Conservation (phyloP, 2,888 invertebrate species). For the Caenorhabditis sp. region DNA sequence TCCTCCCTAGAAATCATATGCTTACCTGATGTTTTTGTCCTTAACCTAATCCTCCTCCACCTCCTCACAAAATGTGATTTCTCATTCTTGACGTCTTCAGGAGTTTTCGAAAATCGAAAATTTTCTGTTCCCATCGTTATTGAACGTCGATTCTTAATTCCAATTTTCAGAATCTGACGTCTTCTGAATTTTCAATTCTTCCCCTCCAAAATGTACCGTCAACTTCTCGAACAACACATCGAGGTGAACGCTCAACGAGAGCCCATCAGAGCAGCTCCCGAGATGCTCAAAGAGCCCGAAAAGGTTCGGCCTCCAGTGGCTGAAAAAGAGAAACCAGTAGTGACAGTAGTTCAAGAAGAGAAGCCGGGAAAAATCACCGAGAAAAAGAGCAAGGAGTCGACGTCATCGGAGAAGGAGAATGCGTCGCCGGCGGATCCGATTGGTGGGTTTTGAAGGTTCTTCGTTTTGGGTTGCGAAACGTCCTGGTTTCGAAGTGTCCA, state of each 20-base stretch:
- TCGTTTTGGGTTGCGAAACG: too few species aligned
- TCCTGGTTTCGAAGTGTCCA: too few species aligned
- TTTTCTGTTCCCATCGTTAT: background rate
- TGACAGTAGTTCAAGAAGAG: background rate
- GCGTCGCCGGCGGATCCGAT: conserved; percentile 38
- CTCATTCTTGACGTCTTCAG: too few species aligned
- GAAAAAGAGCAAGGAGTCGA: background rate
- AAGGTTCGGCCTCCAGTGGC: background rate
- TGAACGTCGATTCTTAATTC: too few species aligned
- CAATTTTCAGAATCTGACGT: background rate
- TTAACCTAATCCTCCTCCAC: too few species aligned
- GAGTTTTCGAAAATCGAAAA: background rate
- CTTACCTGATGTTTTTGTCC: too few species aligned
- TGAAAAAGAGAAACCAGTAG: background rate
- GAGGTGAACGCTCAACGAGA: conserved; percentile 44
- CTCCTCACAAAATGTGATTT: too few species aligned
- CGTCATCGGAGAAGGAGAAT: conserved; percentile 59
- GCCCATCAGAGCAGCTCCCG: background rate
- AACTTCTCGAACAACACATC: conserved; percentile 50
- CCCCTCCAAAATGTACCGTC: conserved; percentile 39
- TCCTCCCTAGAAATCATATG: too few species aligned
- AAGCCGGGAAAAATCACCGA: conserved; percentile 11
- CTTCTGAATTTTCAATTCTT: background rate
- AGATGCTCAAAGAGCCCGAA: conserved; percentile 14
- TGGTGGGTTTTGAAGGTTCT: conserved; percentile 40